Evolutionary conservation across 2,797 vertebrate species (phyloP), one percentile per base, ranked within the genome.

Genomic region (Emydoidea blandingii): DNA sequence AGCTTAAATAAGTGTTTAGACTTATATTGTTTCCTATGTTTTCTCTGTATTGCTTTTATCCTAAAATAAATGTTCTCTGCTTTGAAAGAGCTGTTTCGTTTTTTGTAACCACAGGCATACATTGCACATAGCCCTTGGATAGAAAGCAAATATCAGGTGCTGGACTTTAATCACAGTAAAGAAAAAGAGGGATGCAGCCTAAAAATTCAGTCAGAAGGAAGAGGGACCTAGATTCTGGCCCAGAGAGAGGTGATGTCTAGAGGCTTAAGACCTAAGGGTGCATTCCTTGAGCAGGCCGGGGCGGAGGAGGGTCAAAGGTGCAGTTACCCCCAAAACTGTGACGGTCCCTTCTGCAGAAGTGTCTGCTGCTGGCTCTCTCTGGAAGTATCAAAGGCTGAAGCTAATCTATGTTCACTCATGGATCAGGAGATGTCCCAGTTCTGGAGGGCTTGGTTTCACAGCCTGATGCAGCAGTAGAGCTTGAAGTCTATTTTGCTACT

Each of bases 361-460:
- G 0, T 0, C 14, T 87, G n/a, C 72, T 23, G 9, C 27, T 92
- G 76, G 5, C 15, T 44, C 89, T 68, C 29, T 52, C 44, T 79
- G 91, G 89, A 52, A 31, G 56, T 7, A 68, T 81, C 0, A 83
- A 12, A 6, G 3, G 37, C 50, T 41, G 29, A 37, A 19, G 41
- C 81, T 10, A 78, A 2, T 57, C 56, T 83, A 76, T 31, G 52
- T 5, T 76, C 54, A 76, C 29, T 68, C 72, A 47, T 0, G 0
- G 0, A 59, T 34, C 1, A 53, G 9, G 5, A 68, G 10, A 44
- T 87, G 74, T 0, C 79, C 8, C 15, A 78, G 8, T 19, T 49
- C 34, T 37, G 10, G 41, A 86, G 3, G 90, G 53, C 65, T 80
- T 86, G 12, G 44, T 4, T 2, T 37, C 12, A 10, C 6, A 29